Evolutionary conservation across 1,140 invertebrate genomes (phyloP).

Genomic region (Apis dorsata): DNA sequence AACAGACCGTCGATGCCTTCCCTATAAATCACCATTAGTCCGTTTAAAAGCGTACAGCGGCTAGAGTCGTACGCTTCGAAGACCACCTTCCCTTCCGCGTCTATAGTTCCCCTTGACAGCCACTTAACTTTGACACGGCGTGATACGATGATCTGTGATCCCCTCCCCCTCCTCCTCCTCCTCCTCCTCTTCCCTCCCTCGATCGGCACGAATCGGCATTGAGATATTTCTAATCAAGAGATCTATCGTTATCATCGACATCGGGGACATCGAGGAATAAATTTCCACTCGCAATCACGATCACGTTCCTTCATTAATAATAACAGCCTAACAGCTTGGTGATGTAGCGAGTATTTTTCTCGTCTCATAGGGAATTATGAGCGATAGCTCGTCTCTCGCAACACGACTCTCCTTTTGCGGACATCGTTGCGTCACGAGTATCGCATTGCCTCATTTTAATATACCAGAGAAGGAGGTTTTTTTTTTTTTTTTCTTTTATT

Average conservation of each 20-base stretch:
- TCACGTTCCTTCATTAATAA: constrained; percentile 29
- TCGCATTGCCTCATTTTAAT: no score
- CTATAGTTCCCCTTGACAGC: constrained; percentile 31
- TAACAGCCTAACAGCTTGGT: not conserved
- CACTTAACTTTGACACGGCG: constrained; percentile 18
- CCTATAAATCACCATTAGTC: constrained; percentile 46
- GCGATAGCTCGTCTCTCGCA: not conserved
- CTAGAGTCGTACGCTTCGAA: not conserved
- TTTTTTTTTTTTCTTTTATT: no score
- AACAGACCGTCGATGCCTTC: constrained; percentile 26
- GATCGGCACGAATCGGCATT: not conserved
- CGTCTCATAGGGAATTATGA: not conserved
- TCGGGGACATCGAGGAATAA: constrained; percentile 32
- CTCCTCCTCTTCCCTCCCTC: no score
- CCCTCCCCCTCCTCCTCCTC: not conserved
- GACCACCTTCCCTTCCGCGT: constrained; percentile 35
- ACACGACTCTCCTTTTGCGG: not conserved
- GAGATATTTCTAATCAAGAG: constrained; percentile 37
- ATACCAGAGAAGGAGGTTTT: no score
- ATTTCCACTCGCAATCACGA: constrained; percentile 4
- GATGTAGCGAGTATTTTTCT: constrained; percentile 3
- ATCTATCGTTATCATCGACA: constrained; percentile 26
- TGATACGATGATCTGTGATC: constrained; percentile 26
- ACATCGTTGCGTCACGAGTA: no score
- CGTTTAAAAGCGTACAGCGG: constrained; percentile 20